These are phyloP conservation scores for Hormiphora californensis DNA, from an alignment of 37 sponge, comb jelly and placozoan genomes.

Conservation along the genomic window DNA sequence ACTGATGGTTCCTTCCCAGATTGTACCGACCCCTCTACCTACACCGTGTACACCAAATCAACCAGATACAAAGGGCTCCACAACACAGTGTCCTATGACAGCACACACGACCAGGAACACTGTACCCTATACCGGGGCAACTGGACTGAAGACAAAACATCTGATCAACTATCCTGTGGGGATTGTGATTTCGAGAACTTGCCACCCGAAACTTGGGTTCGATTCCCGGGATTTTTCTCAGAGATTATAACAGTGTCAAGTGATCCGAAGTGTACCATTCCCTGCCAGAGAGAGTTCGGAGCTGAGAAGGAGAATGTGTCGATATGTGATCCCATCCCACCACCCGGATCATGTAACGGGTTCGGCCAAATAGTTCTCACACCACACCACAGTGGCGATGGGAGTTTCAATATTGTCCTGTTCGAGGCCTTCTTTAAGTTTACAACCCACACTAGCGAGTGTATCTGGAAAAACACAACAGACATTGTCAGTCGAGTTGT, in stretches of 20 bases:
- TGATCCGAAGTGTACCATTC: not conserved
- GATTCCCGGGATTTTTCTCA: not conserved
- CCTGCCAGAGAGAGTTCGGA: too few relatives aligned
- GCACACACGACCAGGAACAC: not conserved
- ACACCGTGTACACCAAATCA: not conserved
- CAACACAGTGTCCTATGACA: not conserved
- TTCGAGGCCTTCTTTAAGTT: not conserved
- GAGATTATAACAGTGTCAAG: not conserved
- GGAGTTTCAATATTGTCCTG: not conserved
- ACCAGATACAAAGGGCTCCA: conserved; percentile 3
- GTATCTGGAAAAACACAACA: too few relatives aligned
- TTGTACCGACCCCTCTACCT: conserved; percentile 18
- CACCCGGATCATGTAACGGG: not conserved
- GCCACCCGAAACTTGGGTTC: not conserved
- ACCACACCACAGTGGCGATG: not conserved
- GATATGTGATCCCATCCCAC: too few relatives aligned
- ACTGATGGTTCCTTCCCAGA: not conserved
- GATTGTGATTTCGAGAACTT: conserved; percentile 25
- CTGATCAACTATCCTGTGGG: conserved; percentile 17
- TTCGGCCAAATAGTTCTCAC: not conserved
- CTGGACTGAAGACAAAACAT: too few relatives aligned
- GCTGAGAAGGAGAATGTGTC: too few relatives aligned
- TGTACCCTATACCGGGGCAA: too few relatives aligned
- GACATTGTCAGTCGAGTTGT: too few relatives aligned
- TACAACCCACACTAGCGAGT: too few relatives aligned